Conservation (phyloP, 2,888 invertebrate genomes). For the Sphinx pinastri region DNA sequence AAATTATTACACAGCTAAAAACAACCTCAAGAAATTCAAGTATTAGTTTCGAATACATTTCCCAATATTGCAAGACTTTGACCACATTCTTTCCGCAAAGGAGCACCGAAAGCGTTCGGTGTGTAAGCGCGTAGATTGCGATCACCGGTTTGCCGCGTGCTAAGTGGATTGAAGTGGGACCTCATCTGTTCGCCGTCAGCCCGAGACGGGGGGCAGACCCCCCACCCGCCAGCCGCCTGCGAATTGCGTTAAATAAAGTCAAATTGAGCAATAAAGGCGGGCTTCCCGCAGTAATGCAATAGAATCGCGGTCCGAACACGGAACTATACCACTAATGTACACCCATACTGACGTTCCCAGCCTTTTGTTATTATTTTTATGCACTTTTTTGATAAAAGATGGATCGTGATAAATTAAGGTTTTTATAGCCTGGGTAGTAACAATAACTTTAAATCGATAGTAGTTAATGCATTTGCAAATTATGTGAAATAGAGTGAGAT, state of each 20-base stretch:
- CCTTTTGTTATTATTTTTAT: conserved; percentile 6
- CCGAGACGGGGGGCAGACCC: conserved; percentile 52
- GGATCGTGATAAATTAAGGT: not conserved
- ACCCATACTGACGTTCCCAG: conserved; percentile 34
- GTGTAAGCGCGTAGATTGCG: conserved; percentile 61
- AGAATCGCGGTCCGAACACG: conserved; percentile 65
- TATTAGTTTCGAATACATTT: not conserved
- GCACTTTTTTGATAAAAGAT: not conserved
- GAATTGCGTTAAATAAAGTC: conserved; percentile 82
- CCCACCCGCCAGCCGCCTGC: conserved; percentile 47
- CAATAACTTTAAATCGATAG: too few species aligned
- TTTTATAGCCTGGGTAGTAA: too few species aligned
- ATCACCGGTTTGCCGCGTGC: conserved; percentile 71
- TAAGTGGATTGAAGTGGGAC: conserved; percentile 82
- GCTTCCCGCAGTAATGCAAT: conserved; percentile 77
- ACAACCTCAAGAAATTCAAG: too few species aligned
- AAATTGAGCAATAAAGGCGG: conserved; percentile 84
- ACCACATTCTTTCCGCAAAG: conserved; percentile 4
- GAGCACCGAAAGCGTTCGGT: conserved; percentile 52
- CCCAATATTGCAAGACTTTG: not conserved
- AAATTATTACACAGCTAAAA: too few species aligned
- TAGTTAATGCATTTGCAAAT: too few species aligned
- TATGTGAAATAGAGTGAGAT: too few species aligned
- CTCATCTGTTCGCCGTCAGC: conserved; percentile 80
- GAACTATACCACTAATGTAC: conserved; percentile 73